Percentiles rank a stretch among this genome's conserved stretches.
Evolutionary conservation across 2,888 invertebrate genomes (phyloP).

Genomic region (Artemia sinica): DNA sequence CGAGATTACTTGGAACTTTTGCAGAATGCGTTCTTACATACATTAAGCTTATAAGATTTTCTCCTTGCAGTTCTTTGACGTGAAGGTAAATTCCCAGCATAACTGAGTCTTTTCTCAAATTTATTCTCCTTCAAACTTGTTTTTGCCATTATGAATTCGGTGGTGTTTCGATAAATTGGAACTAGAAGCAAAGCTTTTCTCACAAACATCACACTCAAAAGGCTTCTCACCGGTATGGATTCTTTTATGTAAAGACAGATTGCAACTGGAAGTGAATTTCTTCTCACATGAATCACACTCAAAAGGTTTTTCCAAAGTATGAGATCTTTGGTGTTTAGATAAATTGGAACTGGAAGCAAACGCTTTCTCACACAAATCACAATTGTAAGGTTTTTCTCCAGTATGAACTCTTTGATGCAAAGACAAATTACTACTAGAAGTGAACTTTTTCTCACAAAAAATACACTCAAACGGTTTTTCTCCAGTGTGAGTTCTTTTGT

Average conservation of each 20-base stretch:
- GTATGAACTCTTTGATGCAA: conserved; percentile 25
- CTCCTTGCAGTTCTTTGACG: too few relatives aligned
- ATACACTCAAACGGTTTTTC: conserved; percentile 26
- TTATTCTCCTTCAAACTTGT: too few relatives aligned
- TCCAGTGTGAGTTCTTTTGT: conserved; percentile 24
- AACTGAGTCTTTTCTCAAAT: too few relatives aligned
- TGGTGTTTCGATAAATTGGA: too few relatives aligned
- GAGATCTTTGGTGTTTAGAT: conserved; percentile 25
- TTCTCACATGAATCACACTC: neutral
- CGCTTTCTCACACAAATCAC: conserved; percentile 25
- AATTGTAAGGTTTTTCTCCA: conserved; percentile 24
- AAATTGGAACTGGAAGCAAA: conserved; percentile 25
- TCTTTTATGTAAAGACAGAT: neutral
- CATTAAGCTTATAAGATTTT: too few relatives aligned
- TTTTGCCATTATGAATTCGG: too few relatives aligned
- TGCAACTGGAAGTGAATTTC: neutral
- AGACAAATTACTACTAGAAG: conserved; percentile 25
- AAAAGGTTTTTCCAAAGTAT: neutral
- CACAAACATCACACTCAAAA: conserved; percentile 23
- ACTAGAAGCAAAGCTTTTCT: conserved; percentile 22
- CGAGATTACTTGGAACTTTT: too few relatives aligned
- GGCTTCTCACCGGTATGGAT: conserved; percentile 8
- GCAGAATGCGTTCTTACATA: too few relatives aligned
- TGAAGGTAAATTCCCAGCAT: too few relatives aligned
- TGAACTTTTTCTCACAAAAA: conserved; percentile 26